Base-by-base conservation (phyloP, 2,797 vertebrate species). In the Acrossocheilus fasciatus region DNA sequence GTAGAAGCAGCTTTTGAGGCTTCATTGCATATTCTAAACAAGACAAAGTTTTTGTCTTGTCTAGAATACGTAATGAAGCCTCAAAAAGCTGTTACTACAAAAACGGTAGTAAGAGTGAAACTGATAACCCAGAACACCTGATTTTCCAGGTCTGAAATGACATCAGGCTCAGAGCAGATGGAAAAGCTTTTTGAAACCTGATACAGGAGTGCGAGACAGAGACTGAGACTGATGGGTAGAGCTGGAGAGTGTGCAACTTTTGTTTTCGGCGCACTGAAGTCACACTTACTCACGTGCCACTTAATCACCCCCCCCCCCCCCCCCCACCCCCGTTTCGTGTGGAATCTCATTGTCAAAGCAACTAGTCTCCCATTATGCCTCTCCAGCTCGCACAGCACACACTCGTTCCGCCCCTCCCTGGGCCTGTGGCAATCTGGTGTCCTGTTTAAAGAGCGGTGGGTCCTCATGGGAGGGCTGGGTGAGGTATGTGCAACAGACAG, bases 401-500 rank as follows among this genome's bases (percentile, higher is more conserved):
- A 81, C 84, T 77, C 81, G 73, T 73, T 6, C 76, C 70, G 10
- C 82, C 89, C 87, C 84, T 89, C 90, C 90, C 57, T 1, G 54
- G 20, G 85, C 92, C 91, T 80, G 85, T 57, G 89, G 89, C 95
- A 96, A 95, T 95, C 94, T 95, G 95, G 91, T 93, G 88, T 91
- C 87, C 78, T 89, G 93, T 94, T 94, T 93, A 93, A 94, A 94
- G 93, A 83, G 84, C 84, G 87, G 86, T 18, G 72, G 10, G 89
- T 89, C 90, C 92, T 88, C 86, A 36, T 86, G 87, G 90, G 92
- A 91, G 92, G 93, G 90, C 89, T 10, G 91, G 90, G 84, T 64
- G 91, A 94, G 90, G 93, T 94, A 92, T 94, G 94, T 93, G 94
- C 92, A 93, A 91, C 95, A 96, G 95, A 95, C 95, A 95, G 94